These are phyloP conservation scores for Holcopasites calliopsidis DNA, from an alignment of 1,140 invertebrate genomes.

Conservation along the genomic window DNA sequence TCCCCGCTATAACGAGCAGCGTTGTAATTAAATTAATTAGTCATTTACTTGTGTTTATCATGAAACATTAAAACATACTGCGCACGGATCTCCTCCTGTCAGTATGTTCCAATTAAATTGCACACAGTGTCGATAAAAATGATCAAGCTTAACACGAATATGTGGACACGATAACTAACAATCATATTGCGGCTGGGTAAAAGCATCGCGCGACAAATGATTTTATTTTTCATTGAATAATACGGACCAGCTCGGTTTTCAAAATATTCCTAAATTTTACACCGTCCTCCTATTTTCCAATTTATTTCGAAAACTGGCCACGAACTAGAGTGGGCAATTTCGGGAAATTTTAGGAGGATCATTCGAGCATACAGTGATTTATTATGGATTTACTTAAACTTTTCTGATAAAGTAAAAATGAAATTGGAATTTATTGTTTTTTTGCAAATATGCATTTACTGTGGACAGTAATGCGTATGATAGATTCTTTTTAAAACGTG, in stretches of 20 bases:
- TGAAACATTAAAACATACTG: constrained; percentile 9
- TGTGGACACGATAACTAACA: constrained; percentile 10
- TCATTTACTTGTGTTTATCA: constrained; percentile 23
- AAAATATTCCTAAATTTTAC: background rate
- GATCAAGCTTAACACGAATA: constrained; percentile 24
- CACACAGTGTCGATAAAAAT: constrained; percentile 25
- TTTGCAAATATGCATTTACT: too few relatives aligned
- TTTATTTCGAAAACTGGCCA: background rate
- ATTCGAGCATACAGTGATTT: background rate
- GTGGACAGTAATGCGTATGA: too few relatives aligned
- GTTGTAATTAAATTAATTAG: constrained; percentile 43
- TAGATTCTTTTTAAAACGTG: too few relatives aligned
- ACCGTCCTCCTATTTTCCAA: constrained; percentile 23
- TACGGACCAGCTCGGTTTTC: background rate
- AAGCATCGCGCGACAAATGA: constrained; percentile 31
- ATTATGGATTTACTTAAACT: background rate
- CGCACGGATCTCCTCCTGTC: constrained; percentile 4
- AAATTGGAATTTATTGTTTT: background rate
- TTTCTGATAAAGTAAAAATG: background rate
- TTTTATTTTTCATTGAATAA: constrained; percentile 49
- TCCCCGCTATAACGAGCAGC: background rate
- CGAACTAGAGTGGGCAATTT: background rate
- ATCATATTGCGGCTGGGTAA: background rate
- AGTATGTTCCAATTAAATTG: constrained; percentile 42
- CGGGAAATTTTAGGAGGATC: background rate